Percentiles rank a stretch among this genome's conserved stretches.
phyloP scores from a whole-genome alignment of 2,113 vertebrate genomes.

The Natator depressus region DNA sequence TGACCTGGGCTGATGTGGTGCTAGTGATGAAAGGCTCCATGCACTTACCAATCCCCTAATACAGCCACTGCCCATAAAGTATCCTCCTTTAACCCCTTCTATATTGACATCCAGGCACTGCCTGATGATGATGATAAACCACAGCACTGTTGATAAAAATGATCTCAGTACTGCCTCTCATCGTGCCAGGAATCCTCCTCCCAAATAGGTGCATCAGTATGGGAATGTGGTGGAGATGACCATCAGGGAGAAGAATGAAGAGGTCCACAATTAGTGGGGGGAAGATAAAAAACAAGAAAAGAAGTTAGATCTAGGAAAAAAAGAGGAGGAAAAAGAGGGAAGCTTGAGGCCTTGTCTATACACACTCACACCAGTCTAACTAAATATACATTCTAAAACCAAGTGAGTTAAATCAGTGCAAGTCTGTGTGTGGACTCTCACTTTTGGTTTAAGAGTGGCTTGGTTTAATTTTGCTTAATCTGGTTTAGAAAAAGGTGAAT shows the following conservation, averaged over 20 bases:
- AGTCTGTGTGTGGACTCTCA: neutral
- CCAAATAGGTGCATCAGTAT: neutral
- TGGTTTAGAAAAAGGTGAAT: neutral
- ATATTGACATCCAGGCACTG: neutral
- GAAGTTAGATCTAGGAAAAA: neutral
- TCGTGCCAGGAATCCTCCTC: neutral
- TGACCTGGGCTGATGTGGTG: neutral
- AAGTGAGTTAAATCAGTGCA: neutral
- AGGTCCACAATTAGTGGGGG: neutral
- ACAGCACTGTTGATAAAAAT: neutral
- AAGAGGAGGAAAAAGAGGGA: neutral
- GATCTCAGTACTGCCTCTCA: neutral
- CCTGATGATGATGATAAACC: neutral
- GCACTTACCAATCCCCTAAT: neutral
- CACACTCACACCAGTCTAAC: neutral
- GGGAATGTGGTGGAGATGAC: neutral
- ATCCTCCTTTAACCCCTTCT: neutral
- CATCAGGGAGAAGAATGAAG: neutral
- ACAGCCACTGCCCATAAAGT: neutral
- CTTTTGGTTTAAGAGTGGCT: neutral
- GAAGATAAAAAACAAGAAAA: neutral
- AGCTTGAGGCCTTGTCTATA: neutral
- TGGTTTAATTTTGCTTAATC: neutral
- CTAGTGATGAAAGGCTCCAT: neutral
- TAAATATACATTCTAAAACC: neutral